Evolutionary conservation across 2,888 invertebrate genomes (phyloP).

Genomic region (Spisula subtruncata): DNA sequence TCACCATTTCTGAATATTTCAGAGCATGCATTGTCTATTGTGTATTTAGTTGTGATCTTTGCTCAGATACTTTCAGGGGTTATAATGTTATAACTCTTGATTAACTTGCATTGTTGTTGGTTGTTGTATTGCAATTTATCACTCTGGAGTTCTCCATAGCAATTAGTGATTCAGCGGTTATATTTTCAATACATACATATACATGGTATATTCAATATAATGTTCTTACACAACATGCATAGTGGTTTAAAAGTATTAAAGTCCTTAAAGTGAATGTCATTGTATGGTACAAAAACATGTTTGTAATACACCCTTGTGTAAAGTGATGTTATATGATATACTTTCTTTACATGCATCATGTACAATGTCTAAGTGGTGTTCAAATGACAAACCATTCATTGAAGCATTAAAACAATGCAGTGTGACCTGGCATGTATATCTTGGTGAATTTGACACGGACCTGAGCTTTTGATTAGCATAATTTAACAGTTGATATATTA

Average conservation of each 20-base stretch:
- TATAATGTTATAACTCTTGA: too few species aligned
- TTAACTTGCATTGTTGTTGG: too few species aligned
- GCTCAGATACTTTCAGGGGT: too few species aligned
- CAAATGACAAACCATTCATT: conserved; percentile 13
- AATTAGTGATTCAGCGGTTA: not conserved
- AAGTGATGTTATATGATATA: not conserved
- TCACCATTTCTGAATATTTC: too few species aligned
- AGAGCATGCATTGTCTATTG: too few species aligned
- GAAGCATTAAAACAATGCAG: not conserved
- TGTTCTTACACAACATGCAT: not conserved
- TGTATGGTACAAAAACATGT: not conserved
- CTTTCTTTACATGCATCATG: not conserved
- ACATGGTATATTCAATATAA: not conserved
- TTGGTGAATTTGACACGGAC: too few species aligned
- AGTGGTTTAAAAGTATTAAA: not conserved
- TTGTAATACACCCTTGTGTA: not conserved
- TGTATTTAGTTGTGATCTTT: too few species aligned
- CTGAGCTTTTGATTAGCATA: too few species aligned
- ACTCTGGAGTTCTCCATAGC: too few species aligned
- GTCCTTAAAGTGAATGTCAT: not conserved
- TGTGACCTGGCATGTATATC: not conserved
- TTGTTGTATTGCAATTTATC: too few species aligned
- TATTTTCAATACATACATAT: not conserved
- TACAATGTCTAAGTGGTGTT: conserved; percentile 15
- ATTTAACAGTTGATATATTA: too few species aligned